Evolutionary conservation across 1,140 invertebrate genomes (phyloP), one percentile per base, ranked within the genome.

Genomic region (Metaphire vulgaris): DNA sequence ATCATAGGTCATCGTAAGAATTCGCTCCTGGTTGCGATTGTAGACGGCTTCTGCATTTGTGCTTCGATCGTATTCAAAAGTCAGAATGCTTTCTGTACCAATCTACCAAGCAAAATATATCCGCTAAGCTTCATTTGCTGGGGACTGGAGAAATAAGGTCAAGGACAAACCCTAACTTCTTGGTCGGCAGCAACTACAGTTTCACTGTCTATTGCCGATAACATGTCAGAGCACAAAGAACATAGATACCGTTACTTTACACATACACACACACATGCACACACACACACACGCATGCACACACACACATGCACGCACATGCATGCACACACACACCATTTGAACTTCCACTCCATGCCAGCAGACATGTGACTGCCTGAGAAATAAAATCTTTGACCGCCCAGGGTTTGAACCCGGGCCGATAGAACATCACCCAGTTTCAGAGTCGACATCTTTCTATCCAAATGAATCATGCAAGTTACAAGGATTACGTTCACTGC

Each of bases 61-160:
- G 69, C 91, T 92, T 81, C 95, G 92, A 83, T 97, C 93, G 82
- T 95, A 96, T 84, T 97, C 93, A 64, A 97, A 91, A 0, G 92
- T 92, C 30, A 97, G 88, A 0, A 96, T 88, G 83, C 95, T 94
- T 83, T 96, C 93, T 0, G 95, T 95, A 79, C 84, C 85, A 30
- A 86, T 81, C 85, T 86, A 80, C 15, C 78, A 79, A 26, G 69
- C 1, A 16, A 71, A 56, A 56, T 56, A n/a, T n/a, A n/a, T n/a
- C n/a, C n/a, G n/a, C n/a, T n/a, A n/a, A n/a, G 26, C 26, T 26
- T 65, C 14, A 26, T 65, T 65, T 65, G 14, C 26, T 65, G 56
- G 56, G 26, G 56, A 15, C 26, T 65, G 26, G 56, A 65, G 56
- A 65, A 65, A 65, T 65, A 65, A 15, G 14, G 26, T 65, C 56